phyloP scores from a whole-genome alignment of 1,140 invertebrate species.

The Cecropterus lyciades region DNA sequence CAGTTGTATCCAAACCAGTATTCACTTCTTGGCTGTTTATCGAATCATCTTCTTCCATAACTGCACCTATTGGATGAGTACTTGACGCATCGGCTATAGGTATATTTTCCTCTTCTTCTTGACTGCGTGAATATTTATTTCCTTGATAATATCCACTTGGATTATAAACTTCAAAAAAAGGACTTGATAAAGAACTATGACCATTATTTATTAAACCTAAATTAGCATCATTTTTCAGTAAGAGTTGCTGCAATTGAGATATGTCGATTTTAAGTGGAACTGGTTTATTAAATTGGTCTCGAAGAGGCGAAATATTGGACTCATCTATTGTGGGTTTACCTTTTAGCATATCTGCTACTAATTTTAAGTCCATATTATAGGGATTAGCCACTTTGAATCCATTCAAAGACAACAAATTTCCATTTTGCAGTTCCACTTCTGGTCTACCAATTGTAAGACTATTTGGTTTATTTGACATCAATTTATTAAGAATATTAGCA shows the following conservation, averaged over 20 bases:
- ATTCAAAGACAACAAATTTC: constrained; percentile 69
- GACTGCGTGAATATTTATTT: constrained; percentile 77
- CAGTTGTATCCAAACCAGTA: constrained; percentile 49
- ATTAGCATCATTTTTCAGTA: constrained; percentile 66
- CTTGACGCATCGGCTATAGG: constrained; percentile 73
- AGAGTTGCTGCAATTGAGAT: constrained; percentile 70
- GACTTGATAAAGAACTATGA: constrained; percentile 50
- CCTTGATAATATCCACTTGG: constrained; percentile 63
- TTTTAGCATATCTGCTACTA: constrained; percentile 80
- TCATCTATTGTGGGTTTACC: constrained; percentile 72
- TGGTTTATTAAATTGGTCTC: constrained; percentile 64
- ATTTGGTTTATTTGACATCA: constrained; percentile 63
- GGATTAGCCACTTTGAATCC: constrained; percentile 79
- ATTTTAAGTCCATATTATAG: constrained; percentile 78
- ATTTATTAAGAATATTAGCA: constrained; percentile 64
- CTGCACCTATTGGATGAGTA: constrained; percentile 77
- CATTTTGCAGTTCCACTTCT: constrained; percentile 63
- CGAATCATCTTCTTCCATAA: constrained; percentile 72
- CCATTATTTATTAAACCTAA: constrained; percentile 49
- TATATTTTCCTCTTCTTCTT: constrained; percentile 76
- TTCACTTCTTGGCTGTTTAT: constrained; percentile 52
- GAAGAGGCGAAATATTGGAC: constrained; percentile 55
- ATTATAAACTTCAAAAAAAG: constrained; percentile 67
- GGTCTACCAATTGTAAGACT: constrained; percentile 55
- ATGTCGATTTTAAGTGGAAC: constrained; percentile 71